These are phyloP conservation scores for Trichacis sp. DNA, from an alignment of 2,888 invertebrate species.

Conservation along the genomic window DNA sequence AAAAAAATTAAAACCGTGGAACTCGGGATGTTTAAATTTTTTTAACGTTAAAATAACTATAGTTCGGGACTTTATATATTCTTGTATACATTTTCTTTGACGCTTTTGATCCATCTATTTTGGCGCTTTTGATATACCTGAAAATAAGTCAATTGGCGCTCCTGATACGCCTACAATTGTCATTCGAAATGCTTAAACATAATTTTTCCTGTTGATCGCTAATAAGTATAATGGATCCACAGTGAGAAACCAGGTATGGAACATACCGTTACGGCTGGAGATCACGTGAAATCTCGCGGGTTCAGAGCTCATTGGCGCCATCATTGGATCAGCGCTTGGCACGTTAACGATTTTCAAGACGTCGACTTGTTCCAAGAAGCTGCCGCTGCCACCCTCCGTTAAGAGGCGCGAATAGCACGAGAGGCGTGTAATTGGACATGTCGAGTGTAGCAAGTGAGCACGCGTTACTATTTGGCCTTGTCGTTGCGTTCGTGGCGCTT, in stretches of 20 bases:
- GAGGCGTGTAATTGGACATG: slow-evolving; percentile 58
- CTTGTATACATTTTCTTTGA: too few relatives aligned
- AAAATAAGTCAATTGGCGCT: too few relatives aligned
- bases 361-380: slow-evolving; percentile 24
- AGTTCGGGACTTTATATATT: too few relatives aligned
- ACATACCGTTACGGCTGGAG: background rate
- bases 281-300: slow-evolving; percentile 4
- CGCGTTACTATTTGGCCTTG: slow-evolving; percentile 42
- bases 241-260: background rate
- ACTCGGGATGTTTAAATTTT: too few relatives aligned
- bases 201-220: too few relatives aligned
- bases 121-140: too few relatives aligned
- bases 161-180: too few relatives aligned
- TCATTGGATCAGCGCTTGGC: slow-evolving; percentile 10
- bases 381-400: slow-evolving; percentile 41
- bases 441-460: slow-evolving; percentile 46
- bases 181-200: too few relatives aligned
- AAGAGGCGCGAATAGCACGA: slow-evolving; percentile 52
- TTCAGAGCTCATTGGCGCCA: background rate
- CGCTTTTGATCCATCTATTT: too few relatives aligned
- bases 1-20: too few relatives aligned
- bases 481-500: slow-evolving; percentile 15
- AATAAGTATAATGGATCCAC: too few relatives aligned
- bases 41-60: too few relatives aligned
- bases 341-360: slow-evolving; percentile 34